Evolutionary conservation across 2,797 vertebrate genomes (phyloP), one percentile per base, ranked within the genome.

Genomic region (Labroides dimidiatus): DNA sequence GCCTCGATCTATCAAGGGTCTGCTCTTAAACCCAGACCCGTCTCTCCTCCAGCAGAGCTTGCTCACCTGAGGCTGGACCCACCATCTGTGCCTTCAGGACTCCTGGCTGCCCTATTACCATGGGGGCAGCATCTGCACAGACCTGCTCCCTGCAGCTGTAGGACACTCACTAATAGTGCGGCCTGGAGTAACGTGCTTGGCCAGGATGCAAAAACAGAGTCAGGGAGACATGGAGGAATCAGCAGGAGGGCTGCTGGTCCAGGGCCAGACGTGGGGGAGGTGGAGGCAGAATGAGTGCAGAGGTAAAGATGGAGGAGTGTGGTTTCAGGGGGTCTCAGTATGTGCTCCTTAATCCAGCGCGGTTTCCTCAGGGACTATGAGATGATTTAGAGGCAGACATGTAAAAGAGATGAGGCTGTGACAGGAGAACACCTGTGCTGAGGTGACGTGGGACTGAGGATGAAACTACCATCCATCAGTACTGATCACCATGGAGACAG

Each of bases 401-500:
- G 69, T 77, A 75, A 66, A 82, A 60, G 49, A 69, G 63, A 65
- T 48, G 41, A 41, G 49, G 52, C 48, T 58, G 48, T 68, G 52
- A 81, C 77, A 61, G 67, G 27, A 73, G 65, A 70, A 82, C 72
- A 80, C 75, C 66, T 84, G 57, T 14, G 48, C 67, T 76, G 20
- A 68, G 55, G 63, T 73, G 63, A 71, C 16, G 21, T 62, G 51
- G 55, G 36, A 73, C 52, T 1, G 20, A 59, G 55, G 45, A 30
- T 57, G 47, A 24, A 47, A 30, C 56, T 64, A n/a, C 56, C 73
- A 83, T 66, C 72, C 72, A 69, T 82, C 69, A 15, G 10, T 79
- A 68, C 84, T 77, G 72, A 81, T 86, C 69, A 77, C 84, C 74
- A 78, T 85, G 79, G 74, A 85, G 75, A 87, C 65, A 15, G 20